Evolutionary conservation across 2,888 invertebrate genomes (phyloP).

Genomic region (Lydus trimaculatus): DNA sequence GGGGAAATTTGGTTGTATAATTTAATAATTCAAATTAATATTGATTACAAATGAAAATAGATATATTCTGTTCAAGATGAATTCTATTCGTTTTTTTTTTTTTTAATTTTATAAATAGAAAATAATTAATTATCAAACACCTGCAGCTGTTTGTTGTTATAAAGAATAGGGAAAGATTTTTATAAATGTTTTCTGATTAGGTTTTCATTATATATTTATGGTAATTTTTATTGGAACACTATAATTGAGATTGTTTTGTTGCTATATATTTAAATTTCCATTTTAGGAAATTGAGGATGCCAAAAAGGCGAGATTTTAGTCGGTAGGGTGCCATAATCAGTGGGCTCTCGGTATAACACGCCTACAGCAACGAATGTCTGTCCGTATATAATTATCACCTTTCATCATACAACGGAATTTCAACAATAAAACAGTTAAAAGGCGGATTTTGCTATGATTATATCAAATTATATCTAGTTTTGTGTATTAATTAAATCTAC

Average conservation of each 20-base stretch:
- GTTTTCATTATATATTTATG: not conserved
- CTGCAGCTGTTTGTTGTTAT: conserved; percentile 7
- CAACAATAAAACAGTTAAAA: conserved; percentile 40
- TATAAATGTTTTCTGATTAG: conserved; percentile 1
- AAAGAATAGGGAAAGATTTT: not conserved
- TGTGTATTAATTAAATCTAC: conserved; percentile 20
- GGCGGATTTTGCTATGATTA: conserved; percentile 30
- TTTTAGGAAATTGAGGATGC: conserved; percentile 30
- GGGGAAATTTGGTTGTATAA: not conserved
- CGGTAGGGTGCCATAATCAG: conserved; percentile 39
- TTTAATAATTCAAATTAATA: conserved; percentile 10
- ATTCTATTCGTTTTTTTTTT: not conserved
- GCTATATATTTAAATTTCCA: conserved; percentile 37
- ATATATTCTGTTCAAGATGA: not conserved
- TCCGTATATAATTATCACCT: conserved; percentile 40
- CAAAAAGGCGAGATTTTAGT: conserved; percentile 40
- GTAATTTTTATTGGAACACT: not conserved
- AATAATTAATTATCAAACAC: conserved; percentile 10
- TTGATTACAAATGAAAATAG: conserved; percentile 5
- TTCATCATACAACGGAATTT: conserved; percentile 37
- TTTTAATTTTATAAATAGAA: not conserved
- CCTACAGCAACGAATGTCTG: conserved; percentile 38
- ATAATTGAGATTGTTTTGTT: conserved; percentile 5
- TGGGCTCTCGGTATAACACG: conserved; percentile 33
- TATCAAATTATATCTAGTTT: conserved; percentile 26